Percentiles rank a stretch among this genome's conserved stretches.
Evolutionary conservation across 2,888 invertebrate species (phyloP).

Genomic region (Leistus spinibarbis): DNA sequence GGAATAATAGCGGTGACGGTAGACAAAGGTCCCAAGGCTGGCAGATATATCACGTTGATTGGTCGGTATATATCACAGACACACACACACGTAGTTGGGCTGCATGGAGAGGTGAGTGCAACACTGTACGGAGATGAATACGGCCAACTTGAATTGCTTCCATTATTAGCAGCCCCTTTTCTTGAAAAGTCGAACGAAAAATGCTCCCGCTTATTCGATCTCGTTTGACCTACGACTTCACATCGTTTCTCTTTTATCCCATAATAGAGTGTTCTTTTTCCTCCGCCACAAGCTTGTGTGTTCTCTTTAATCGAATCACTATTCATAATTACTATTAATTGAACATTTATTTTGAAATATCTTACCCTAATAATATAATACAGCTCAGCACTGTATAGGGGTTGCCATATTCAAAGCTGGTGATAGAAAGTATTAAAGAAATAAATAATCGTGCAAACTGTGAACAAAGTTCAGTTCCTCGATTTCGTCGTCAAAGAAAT

Average conservation of each 20-base stretch:
- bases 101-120: not conserved
- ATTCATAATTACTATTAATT: too few relatives aligned
- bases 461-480: not conserved
- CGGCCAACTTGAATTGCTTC: slow-evolving; percentile 36
- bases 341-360: too few relatives aligned
- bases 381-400: too few relatives aligned
- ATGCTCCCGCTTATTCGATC: slow-evolving; percentile 24
- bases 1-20: slow-evolving; percentile 37
- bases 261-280: slow-evolving; percentile 21
- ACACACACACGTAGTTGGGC: slow-evolving; percentile 2
- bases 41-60: slow-evolving; percentile 40
- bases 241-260: slow-evolving; percentile 35
- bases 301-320: too few relatives aligned
- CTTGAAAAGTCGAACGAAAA: slow-evolving; percentile 19
- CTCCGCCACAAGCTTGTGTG: too few relatives aligned
- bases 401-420: too few relatives aligned
- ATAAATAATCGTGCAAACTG: not conserved
- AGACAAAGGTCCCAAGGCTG: slow-evolving; percentile 37
- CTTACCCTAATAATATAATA: too few relatives aligned
- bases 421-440: not conserved
- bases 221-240: slow-evolving; percentile 33
- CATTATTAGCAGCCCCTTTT: slow-evolving; percentile 32
- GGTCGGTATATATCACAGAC: slow-evolving; percentile 37
- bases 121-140: slow-evolving; percentile 29
- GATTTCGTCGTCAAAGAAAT: not conserved